Base-by-base conservation (phyloP, 92 coral and sea anemone genomes). In the Actinostola sp. region DNA sequence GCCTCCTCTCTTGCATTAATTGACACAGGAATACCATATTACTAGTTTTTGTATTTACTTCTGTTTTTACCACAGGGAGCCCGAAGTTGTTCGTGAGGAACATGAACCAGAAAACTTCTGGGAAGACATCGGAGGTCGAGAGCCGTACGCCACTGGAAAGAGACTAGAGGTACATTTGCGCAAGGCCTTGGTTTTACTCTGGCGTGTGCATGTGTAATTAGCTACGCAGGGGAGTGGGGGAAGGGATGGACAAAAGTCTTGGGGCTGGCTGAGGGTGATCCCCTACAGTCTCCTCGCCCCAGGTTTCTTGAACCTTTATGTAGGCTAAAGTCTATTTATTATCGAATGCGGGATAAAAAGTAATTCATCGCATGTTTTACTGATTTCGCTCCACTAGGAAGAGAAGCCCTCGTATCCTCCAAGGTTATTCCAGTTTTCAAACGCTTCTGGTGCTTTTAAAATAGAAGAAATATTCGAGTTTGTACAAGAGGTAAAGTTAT, bases 391-490 rank as follows among this genome's bases (percentile, higher is more conserved):
- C n/a, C n/a, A n/a, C n/a, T 49, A 91, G 97, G 89, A 91, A 45
- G 97, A 91, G 43, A 91, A 77, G 52, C 92, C 97, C 10, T 79
- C 90, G 21, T 91, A 79, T 32, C 97, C 97, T 1, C 97, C 97
- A 15, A 92, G 97, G 19, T 67, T 91, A 49, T 91, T 87, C 70
- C 97, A 91, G 84, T 91, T 92, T 60, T 91, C 97, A 16, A 88
- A 91, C 63, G 87, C 97, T 14, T 91, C 97, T 10, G 97, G 97
- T 6, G 92, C 90, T 7, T 91, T 91, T 60, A 87, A 52, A 75
- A 92, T 91, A 34, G 97, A 91, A 41, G 97, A 91, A 70, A 74
- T 91, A 65, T 38, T 87, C 48, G 97, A 91, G 78, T 91, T 91
- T 58, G 77, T 86, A 20, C 97, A 91, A 68, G 92, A 91, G 89